A percentile compares a stretch with the other conserved stretches of the same genome.
These are phyloP conservation scores for Drosophila kurseongensis DNA, from an alignment of 1,140 invertebrate species.

Conservation along the genomic window DNA sequence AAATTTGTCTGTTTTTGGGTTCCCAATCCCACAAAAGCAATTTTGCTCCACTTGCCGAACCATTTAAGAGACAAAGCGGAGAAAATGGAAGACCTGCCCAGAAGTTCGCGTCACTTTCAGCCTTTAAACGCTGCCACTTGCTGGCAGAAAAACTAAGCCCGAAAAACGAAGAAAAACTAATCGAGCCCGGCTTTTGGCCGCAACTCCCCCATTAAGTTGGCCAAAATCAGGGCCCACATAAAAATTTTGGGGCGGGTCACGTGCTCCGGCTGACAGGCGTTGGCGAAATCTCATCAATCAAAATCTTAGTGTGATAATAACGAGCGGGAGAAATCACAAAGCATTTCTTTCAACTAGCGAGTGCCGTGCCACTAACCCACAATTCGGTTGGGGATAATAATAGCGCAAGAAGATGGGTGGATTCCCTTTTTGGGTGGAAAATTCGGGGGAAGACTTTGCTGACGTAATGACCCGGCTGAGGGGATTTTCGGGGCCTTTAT, in stretches of 20 bases:
- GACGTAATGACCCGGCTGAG: slow-evolving; percentile 53
- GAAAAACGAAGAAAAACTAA: slow-evolving; percentile 52
- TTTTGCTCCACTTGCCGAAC: background rate
- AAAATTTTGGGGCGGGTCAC: slow-evolving; percentile 20
- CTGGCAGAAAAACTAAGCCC: slow-evolving; percentile 13
- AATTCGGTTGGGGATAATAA: slow-evolving; percentile 53
- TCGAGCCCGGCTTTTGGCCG: slow-evolving; percentile 59
- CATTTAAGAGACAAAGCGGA: slow-evolving; percentile 13
- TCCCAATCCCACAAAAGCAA: background rate
- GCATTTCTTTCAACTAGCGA: slow-evolving; percentile 65
- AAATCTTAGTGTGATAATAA: slow-evolving; percentile 79
- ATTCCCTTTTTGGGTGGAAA: background rate
- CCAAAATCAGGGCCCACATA: slow-evolving; percentile 45
- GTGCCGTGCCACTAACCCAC: slow-evolving; percentile 63
- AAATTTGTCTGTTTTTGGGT: background rate
- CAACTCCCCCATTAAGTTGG: slow-evolving; percentile 33
- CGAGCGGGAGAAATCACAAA: slow-evolving; percentile 73
- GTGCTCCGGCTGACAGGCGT: slow-evolving; percentile 35
- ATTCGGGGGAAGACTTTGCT: slow-evolving; percentile 15
- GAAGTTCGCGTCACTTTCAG: slow-evolving; percentile 33
- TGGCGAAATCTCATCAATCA: slow-evolving; percentile 74
- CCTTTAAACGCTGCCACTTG: slow-evolving; percentile 11
- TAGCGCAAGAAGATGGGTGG: slow-evolving; percentile 4
- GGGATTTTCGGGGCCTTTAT: slow-evolving; percentile 43
- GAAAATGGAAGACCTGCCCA: slow-evolving; percentile 6